Evolutionary conservation across 1,140 invertebrate genomes (phyloP), one percentile per base, ranked within the genome.

Genomic region (Scaptomyza montana): DNA sequence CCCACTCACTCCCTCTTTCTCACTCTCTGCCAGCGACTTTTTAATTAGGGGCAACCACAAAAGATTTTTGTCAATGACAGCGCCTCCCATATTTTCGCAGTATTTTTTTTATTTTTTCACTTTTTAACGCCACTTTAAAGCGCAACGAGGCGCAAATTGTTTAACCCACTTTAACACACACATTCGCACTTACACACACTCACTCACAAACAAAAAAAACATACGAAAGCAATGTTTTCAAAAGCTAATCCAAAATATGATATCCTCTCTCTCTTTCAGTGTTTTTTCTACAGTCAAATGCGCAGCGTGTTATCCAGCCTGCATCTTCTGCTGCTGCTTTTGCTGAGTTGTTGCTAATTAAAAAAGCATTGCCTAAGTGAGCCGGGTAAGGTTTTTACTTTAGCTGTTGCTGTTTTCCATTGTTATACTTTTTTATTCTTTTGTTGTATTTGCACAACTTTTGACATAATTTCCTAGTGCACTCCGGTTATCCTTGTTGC

Each of bases 41-140:
- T 87, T 89, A 87, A 87, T 87, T 87, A 87, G 82, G 79, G 75
- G 68, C 84, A 89, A 86, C 84, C 82, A 87, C 78, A 89, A 87
- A 87, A 79, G 82, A 74, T 71, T 79, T 73, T 75, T 71, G 59
- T 73, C 70, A 73, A 73, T 64, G 64, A 55, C 63, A 72, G 54
- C 21, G n/a, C 39, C n/a, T 43, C 39, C 12, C 12, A n/a, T n/a
- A 41, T 43, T 43, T n/a, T 43, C 12, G 12, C 10, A 43, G 39
- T 43, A 43, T 43, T 43, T 41, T 41, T 6, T 36, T 8, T 9
- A 16, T 45, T 21, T 56, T 49, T 64, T 47, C 30, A 41, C 21
- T 47, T 54, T 60, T 46, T 25, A 30, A 16, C 28, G 28, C 54
- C 55, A 67, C 63, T 67, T 67, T 60, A 72, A 71, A 72, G 39